These are phyloP conservation scores for Eriocheir sinensis DNA, from an alignment of 1,140 invertebrate species.

Conservation along the genomic window DNA sequence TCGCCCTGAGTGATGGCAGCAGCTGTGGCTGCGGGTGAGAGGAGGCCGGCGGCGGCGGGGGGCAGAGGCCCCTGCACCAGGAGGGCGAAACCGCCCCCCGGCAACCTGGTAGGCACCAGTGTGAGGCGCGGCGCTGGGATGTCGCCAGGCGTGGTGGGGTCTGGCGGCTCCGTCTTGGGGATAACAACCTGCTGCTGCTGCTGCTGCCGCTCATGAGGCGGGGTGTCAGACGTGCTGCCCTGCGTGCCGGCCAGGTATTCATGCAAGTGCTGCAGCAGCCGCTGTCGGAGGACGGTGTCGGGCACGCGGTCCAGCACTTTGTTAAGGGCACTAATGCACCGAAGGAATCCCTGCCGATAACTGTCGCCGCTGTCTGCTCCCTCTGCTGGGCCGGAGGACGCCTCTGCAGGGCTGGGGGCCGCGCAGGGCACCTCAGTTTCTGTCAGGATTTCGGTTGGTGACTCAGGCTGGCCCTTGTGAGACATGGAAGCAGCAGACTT, in stretches of 20 bases:
- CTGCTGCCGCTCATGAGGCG: background rate
- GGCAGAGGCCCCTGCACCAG: conserved; percentile 48
- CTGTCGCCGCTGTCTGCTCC: background rate
- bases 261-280: conserved; percentile 48
- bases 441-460: background rate
- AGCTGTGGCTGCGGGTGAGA: background rate
- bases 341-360: conserved; percentile 44
- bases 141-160: too few relatives aligned
- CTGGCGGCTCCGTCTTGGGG: background rate
- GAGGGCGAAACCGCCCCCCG: conserved; percentile 32
- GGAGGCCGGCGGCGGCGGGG: background rate
- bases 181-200: background rate
- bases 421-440: background rate
- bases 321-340: conserved; percentile 52
- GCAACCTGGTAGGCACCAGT: conserved; percentile 58
- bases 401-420: too few relatives aligned
- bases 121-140: conserved; percentile 15
- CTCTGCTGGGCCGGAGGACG: background rate
- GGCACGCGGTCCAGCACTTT: background rate
- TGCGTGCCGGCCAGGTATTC: background rate
- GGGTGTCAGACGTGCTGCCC: background rate
- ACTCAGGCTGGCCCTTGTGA: background rate
- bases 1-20: background rate
- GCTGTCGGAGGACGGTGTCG: conserved; percentile 1
- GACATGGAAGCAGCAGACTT: background rate